Evolutionary conservation across 2,888 invertebrate species (phyloP).

Genomic region (Phyllotreta cruciferae): DNA sequence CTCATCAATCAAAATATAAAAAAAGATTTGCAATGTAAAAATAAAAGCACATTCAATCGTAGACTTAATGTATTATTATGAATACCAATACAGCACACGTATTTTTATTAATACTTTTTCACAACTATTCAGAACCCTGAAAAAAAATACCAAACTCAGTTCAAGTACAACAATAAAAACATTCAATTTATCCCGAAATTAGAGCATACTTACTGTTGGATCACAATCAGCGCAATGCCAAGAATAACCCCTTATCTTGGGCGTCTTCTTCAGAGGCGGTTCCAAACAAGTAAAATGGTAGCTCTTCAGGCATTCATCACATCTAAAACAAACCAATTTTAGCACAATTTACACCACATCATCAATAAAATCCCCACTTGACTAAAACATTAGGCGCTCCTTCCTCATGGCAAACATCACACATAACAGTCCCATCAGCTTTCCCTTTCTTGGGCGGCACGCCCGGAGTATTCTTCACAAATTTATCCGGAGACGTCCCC

Average conservation of each 20-base stretch:
- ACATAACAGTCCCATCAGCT: conserved; percentile 64
- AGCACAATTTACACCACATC: background rate
- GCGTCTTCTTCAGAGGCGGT: conserved; percentile 92
- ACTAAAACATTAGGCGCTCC: conserved; percentile 73
- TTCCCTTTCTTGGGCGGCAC: conserved; percentile 21
- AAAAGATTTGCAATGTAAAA: too few species aligned
- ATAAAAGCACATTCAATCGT: conserved; percentile 9
- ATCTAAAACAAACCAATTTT: conserved; percentile 63
- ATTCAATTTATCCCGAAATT: background rate
- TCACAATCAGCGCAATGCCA: conserved; percentile 98
- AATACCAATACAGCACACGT: conserved; percentile 29
- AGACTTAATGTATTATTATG: conserved; percentile 23
- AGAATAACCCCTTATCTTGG: conserved; percentile 91
- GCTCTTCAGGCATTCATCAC: conserved; percentile 88
- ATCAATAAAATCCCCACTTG: conserved; percentile 61
- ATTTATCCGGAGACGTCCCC: conserved; percentile 1
- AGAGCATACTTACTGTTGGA: conserved; percentile 68
- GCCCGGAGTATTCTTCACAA: conserved; percentile 5
- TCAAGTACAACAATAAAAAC: background rate
- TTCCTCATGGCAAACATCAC: conserved; percentile 71
- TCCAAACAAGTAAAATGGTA: conserved; percentile 94
- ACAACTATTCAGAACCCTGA: conserved; percentile 48
- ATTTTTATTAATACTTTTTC: conserved; percentile 12
- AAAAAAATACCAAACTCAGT: conserved; percentile 36
- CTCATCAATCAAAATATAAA: too few species aligned